Evolutionary conservation across 2,113 vertebrate species (phyloP), one percentile per base, ranked within the genome.

Genomic region (Anguilla rostrata): DNA sequence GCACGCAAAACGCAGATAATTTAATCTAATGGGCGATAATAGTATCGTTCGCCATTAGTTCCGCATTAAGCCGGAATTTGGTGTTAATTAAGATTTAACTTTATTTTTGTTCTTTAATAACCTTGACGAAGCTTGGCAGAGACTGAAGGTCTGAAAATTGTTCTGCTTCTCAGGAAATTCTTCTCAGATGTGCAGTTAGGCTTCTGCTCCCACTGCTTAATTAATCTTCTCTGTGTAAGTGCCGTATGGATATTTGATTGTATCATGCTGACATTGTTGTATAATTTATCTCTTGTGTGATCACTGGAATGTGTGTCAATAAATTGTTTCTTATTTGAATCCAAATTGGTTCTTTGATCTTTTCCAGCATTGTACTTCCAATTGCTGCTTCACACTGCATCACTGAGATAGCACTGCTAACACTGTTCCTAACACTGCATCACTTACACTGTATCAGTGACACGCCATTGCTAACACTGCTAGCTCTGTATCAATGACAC

Each of bases 251-350:
- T 39, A 15, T 20, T 86, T 86, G 41, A 66, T 39, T 18, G 20
- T 43, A 39, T 6, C 20, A 34, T 12, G 53, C 7, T 85, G 53
- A 81, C 16, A 53, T 57, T 63, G 84, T 29, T 81, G 53, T 63
- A 66, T 81, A 66, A 81, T 86, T 86, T 66, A 66, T 66, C 3
- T 66, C 3, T 66, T 66, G 60, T 26, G 60, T 26, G 41, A 29
- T 29, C 39, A 81, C 57, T 86, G 79, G 57, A 86, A 43, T 22
- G n/a, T 86, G 81, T 86, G 22, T 86, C 57, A 85, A 85, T 85
- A 85, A 85, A 85, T 16, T 39, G 71, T 57, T 60, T 29, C n/a
- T 66, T 75, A 75, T 75, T 34, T 75, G 71, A 75, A 75, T 75
- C 71, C 26, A 34, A 1, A 1, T 75, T 75, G 9, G 26, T 75